phyloP scores from a whole-genome alignment of 1,140 invertebrate genomes.

The Gonatopus flavifemur region DNA sequence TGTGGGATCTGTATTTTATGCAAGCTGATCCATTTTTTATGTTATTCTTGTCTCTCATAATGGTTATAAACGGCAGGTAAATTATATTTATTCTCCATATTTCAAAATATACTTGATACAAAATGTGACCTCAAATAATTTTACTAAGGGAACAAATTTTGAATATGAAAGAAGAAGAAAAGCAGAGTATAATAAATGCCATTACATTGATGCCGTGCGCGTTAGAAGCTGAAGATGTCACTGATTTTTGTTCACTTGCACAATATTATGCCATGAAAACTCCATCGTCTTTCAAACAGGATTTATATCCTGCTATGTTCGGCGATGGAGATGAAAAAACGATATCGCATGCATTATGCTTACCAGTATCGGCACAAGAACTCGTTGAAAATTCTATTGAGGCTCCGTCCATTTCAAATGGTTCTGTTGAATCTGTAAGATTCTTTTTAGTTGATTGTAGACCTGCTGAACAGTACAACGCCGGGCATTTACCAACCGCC shows the following conservation, averaged over 20 bases:
- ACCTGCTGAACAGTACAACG: constrained; percentile 95
- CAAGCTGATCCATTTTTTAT: constrained; percentile 95
- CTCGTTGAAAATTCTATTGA: constrained; percentile 77
- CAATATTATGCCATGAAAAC: constrained; percentile 93
- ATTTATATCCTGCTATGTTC: constrained; percentile 66
- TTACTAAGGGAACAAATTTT: constrained; percentile 77
- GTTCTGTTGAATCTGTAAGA: constrained; percentile 64
- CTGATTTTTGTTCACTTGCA: constrained; percentile 94
- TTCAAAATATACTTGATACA: constrained; percentile 3
- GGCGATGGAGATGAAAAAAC: constrained; percentile 57
- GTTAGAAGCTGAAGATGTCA: constrained; percentile 90
- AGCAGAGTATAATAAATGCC: constrained; percentile 73
- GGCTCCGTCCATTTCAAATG: constrained; percentile 60
- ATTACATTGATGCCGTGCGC: constrained; percentile 79
- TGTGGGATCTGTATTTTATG: constrained; percentile 99
- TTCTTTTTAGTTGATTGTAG: constrained; percentile 98
- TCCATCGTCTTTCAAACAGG: constrained; percentile 86
- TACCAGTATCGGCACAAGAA: constrained; percentile 89
- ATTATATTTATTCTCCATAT: constrained; percentile 2
- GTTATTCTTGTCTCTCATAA: constrained; percentile 93
- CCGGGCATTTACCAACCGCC: constrained; percentile 93
- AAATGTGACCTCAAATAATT: not conserved
- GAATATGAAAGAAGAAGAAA: constrained; percentile 73
- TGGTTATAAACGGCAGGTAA: constrained; percentile 92
- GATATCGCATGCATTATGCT: constrained; percentile 87